A percentile compares a stretch with the other conserved stretches of the same genome.
These are phyloP conservation scores for Ophion slaviceki DNA, from an alignment of 2,888 invertebrate genomes.

Conservation along the genomic window DNA sequence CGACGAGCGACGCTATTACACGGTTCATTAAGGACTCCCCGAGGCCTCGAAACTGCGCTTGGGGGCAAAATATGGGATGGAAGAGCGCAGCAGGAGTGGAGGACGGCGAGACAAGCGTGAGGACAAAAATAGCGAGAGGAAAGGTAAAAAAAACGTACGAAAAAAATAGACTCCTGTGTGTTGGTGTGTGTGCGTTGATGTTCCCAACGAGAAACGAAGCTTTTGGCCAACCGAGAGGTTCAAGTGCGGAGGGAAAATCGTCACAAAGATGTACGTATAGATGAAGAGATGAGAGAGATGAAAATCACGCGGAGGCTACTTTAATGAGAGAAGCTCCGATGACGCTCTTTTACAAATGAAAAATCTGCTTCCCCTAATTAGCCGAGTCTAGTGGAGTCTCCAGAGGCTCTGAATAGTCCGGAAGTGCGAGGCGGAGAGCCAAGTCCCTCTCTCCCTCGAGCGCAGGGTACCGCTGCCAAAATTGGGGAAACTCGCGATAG, in stretches of 20 bases:
- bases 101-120: slow-evolving; percentile 29
- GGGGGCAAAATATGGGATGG: slow-evolving; percentile 60
- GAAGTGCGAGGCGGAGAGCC: slow-evolving; percentile 61
- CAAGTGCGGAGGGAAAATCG: slow-evolving; percentile 15
- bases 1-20: slow-evolving; percentile 80
- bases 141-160: slow-evolving; percentile 14
- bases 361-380: slow-evolving; percentile 77
- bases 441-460: background rate
- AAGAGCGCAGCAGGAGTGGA: slow-evolving; percentile 42
- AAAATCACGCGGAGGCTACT: slow-evolving; percentile 37
- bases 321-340: too few species aligned
- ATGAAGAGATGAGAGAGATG: slow-evolving; percentile 9
- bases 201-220: slow-evolving; percentile 74
- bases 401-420: slow-evolving; percentile 27
- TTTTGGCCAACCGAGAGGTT: slow-evolving; percentile 57
- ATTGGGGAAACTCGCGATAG: background rate
- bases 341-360: too few species aligned
- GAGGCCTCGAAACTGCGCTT: slow-evolving; percentile 58
- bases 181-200: background rate
- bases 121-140: slow-evolving; percentile 37
- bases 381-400: slow-evolving; percentile 61
- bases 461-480: slow-evolving; percentile 19
- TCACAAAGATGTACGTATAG: slow-evolving; percentile 33
- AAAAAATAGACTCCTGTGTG: slow-evolving; percentile 8
- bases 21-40: slow-evolving; percentile 78